Evolutionary conservation across 2,113 vertebrate species (phyloP), one percentile per base, ranked within the genome.

Genomic region (Siniperca knerii): DNA sequence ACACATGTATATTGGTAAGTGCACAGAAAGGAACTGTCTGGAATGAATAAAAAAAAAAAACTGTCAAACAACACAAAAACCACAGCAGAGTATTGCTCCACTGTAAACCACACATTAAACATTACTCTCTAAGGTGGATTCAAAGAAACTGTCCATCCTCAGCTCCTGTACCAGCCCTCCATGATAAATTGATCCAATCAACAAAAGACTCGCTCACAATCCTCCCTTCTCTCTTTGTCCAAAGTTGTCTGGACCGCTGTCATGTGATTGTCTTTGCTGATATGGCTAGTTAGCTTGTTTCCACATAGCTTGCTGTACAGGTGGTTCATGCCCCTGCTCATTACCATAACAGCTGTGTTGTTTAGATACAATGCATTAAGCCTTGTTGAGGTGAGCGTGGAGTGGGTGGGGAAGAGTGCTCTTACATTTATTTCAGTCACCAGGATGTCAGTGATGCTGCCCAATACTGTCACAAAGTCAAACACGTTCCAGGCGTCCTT

Each of bases 391-490:
- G n/a, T 72, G 42, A 54, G 64, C 46, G 21, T 25, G 15, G 4
- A 6, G 54, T 23, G 54, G 13, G 50, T 37, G 44, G 33, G 7
- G 6, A 35, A 46, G 13, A 16, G 8, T 68, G 75, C 55, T 96
- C 97, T 98, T 96, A 99, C 98, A 90, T 97, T 98, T 94, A 99
- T 98, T 95, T 99, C 98, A 23, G 98, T 98, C 94, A 99, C 98
- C 94, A 99, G 95, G 96, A 99, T 99, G 95, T 99, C 98, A 82
- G 98, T 99, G 93, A 99, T 98, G 96, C 98, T 99, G 92, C 98
- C 98, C 96, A 99, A 93, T 76, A 99, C 98, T 4, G 98, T 99
- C 84, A 99, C 97, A 95, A 98, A 99, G 95, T 99, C 98, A 92
- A 99, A 99, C 82, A 99, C 96, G 5, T 99, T 99, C 98, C 98